Conservation (phyloP, 2,888 invertebrate genomes). For the Brachylomia viminalis region DNA sequence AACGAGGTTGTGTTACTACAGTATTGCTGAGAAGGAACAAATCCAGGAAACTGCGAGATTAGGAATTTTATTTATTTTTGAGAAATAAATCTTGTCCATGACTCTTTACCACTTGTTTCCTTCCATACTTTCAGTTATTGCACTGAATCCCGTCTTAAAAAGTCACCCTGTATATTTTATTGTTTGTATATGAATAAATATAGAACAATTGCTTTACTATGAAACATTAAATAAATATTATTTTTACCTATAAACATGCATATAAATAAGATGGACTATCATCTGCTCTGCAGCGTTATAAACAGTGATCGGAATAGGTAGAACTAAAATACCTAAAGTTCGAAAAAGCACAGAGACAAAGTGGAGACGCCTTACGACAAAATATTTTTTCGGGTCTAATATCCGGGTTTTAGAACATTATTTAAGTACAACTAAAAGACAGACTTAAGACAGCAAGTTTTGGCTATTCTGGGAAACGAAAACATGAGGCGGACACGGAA, state of each 20-base stretch:
- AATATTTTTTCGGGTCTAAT: too few species aligned
- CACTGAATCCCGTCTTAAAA: not conserved
- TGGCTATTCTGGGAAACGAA: too few species aligned
- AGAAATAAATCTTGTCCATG: conserved; percentile 1
- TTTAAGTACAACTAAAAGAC: too few species aligned
- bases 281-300: not conserved
- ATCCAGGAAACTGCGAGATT: not conserved
- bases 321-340: too few species aligned
- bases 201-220: not conserved
- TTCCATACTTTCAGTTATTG: not conserved
- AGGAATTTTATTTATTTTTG: not conserved
- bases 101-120: not conserved
- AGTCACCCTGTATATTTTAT: not conserved
- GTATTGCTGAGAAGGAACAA: not conserved
- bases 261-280: not conserved
- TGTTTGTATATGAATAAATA: conserved; percentile 14
- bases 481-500: too few species aligned
- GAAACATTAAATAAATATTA: not conserved
- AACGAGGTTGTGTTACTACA: not conserved
- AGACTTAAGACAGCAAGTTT: too few species aligned
- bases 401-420: too few species aligned
- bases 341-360: too few species aligned
- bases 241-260: not conserved
- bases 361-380: too few species aligned
- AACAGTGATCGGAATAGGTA: too few species aligned